These are phyloP conservation scores for Upupa epops DNA, from an alignment of 2,113 vertebrate genomes.

Conservation along the genomic window DNA sequence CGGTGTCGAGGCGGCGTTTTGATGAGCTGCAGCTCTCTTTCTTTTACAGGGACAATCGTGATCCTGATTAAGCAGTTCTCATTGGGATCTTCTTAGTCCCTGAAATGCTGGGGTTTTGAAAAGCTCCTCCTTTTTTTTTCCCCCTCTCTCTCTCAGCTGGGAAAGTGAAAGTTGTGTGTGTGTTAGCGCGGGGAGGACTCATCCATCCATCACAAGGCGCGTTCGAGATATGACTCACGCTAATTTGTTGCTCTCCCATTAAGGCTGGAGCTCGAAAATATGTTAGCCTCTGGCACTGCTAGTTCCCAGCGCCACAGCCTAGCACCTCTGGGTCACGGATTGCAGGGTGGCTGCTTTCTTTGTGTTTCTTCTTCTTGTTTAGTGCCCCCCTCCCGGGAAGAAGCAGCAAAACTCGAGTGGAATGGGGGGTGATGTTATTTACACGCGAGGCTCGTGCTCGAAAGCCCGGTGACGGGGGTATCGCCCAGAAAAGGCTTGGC, in stretches of 20 bases:
- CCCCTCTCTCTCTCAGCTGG: constrained; percentile 39
- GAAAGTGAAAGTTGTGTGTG: constrained; percentile 73
- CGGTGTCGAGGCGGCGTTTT: constrained; percentile 39
- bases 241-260: constrained; percentile 77
- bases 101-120: constrained; percentile 40
- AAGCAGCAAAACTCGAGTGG: no score
- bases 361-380: constrained; percentile 8
- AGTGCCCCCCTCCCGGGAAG: neutral
- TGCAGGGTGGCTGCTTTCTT: neutral
- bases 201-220: constrained; percentile 71
- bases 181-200: constrained; percentile 75
- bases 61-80: constrained; percentile 20
- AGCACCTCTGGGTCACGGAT: constrained; percentile 64
- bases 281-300: constrained; percentile 78
- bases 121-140: neutral
- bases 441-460: no score
- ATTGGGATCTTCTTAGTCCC: constrained; percentile 38
- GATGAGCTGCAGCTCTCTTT: constrained; percentile 26
- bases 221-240: constrained; percentile 81
- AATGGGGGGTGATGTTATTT: no score
- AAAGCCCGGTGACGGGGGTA: no score
- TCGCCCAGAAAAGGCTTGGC: constrained; percentile 11
- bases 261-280: constrained; percentile 72
- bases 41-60: neutral
- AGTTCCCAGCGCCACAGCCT: constrained; percentile 70